These are phyloP conservation scores for Neolamprologus tretocephalus DNA, from an alignment of 2,113 vertebrate species.

Conservation along the genomic window DNA sequence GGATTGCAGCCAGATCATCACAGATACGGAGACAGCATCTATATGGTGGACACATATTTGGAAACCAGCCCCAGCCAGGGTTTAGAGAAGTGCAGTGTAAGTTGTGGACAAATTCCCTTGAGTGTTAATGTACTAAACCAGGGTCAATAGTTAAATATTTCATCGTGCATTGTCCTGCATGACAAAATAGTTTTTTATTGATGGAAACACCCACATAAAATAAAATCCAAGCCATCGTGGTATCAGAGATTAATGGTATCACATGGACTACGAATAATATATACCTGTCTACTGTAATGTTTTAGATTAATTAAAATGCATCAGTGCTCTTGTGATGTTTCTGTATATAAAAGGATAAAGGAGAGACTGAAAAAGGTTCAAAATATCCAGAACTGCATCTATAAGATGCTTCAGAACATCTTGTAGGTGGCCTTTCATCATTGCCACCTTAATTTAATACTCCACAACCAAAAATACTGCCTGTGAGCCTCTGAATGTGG, in stretches of 20 bases:
- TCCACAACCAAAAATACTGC: not conserved
- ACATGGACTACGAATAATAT: not conserved
- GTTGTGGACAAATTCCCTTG: not conserved
- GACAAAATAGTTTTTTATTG: conserved; percentile 1
- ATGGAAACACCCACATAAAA: not conserved
- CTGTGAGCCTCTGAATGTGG: not conserved
- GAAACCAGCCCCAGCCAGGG: not conserved
- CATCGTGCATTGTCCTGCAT: not conserved
- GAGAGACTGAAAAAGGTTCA: not conserved
- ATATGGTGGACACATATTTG: conserved; percentile 6
- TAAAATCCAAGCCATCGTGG: not conserved
- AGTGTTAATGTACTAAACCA: conserved; percentile 11
- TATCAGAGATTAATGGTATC: not conserved
- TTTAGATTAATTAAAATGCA: not conserved
- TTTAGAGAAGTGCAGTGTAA: not conserved
- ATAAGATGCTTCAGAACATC: not conserved
- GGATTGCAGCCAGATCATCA: conserved; percentile 6
- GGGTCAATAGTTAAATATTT: conserved; percentile 7
- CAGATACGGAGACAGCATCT: not conserved
- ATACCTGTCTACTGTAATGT: not conserved
- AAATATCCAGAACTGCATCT: not conserved
- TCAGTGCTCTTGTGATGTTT: not conserved
- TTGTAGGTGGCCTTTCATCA: not conserved
- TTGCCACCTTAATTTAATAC: not conserved
- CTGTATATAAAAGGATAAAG: not conserved